Base-by-base conservation (phyloP, 2,113 vertebrate genomes). In the Pampusana beccarii region DNA sequence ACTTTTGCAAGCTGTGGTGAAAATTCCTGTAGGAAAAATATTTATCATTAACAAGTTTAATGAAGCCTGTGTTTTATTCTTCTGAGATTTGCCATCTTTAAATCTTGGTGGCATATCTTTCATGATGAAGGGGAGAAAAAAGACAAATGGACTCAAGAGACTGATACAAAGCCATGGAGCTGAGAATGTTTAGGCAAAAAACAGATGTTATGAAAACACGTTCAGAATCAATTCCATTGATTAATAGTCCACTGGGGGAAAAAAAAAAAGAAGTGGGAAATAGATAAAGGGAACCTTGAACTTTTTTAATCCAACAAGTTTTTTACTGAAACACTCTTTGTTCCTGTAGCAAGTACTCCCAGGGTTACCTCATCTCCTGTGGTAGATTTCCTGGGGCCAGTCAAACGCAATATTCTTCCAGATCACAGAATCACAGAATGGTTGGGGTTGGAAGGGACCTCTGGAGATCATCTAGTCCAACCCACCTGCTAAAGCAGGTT, bases 121-220 rank as follows among this genome's bases (percentile, higher is more conserved):
- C 34, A 85, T 42, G 33, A 51, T 16, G 34, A 95, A 65, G n/a
- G 84, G 11, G 11, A 62, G 11, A 14, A 75, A 88, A 88, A 40
- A 14, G 33, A 24, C 9, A 75, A 60, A 82, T 26, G 18, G 53
- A 38, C 5, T 71, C 40, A 28, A 16, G 4, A 53, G 16, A 18
- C 10, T 69, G 26, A 50, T 69, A 60, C 11, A 71, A 77, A 82
- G 60, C 38, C 40, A 70, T 9, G 50, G 36, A 83, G 9, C 11
- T 75, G 34, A 79, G 16, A 69, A 54, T 26, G 13, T 77, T 88
- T 66, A 82, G 31, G 48, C 13, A 77, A 83, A 77, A 64, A 28
- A 0, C 2, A 51, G 36, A 5, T 2, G 0, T 17, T 60, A 28
- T 15, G 6, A 46, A 87, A 74, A 29, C 13, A 48, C 13, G 3